These are phyloP conservation scores for Drosophila fulvimacula DNA, from an alignment of 2,888 invertebrate species.

Conservation along the genomic window DNA sequence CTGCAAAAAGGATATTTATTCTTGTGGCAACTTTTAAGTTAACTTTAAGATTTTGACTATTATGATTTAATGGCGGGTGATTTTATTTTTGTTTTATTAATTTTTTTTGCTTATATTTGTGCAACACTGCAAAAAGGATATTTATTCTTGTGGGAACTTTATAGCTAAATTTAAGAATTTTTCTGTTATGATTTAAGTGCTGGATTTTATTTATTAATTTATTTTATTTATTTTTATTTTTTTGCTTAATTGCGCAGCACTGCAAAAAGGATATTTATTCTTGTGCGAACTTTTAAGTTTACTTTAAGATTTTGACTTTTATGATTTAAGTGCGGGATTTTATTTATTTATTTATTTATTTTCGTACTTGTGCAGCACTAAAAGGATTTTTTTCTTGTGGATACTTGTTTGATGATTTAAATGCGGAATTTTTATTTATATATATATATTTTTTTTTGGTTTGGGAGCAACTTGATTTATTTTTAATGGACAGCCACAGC, in stretches of 20 bases:
- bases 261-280: not conserved
- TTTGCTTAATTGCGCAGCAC: constrained; percentile 15
- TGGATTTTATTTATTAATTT: not conserved
- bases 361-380: no score
- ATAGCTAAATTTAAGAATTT: not conserved
- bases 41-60: not conserved
- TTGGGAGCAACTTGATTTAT: not conserved
- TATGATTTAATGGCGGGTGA: not conserved
- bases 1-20: not conserved
- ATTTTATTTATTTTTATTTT: no score
- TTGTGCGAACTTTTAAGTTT: not conserved
- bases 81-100: no score
- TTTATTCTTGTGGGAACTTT: not conserved
- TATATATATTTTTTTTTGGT: no score
- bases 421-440: not conserved
- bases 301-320: not conserved
- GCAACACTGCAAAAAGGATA: not conserved
- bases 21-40: not conserved
- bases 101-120: no score
- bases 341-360: no score
- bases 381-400: not conserved
- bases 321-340: not conserved
- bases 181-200: not conserved
- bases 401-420: not conserved
- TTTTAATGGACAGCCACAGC: not conserved